Percentiles rank a stretch among this genome's conserved stretches.
Conservation (phyloP, 2,797 vertebrate genomes). For the Antrozous pallidus region DNA sequence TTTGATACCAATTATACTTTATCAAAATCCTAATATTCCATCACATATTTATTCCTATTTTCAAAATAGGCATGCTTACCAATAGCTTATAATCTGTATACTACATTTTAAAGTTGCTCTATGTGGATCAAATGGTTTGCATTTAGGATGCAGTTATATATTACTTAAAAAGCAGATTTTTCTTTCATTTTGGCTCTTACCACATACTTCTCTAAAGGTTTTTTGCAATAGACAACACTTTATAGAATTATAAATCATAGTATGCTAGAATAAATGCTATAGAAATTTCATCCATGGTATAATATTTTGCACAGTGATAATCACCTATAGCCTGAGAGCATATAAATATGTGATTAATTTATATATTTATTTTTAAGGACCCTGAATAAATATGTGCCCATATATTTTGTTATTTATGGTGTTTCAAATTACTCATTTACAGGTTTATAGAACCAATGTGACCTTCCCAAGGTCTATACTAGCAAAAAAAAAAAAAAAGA, state of each 20-base stretch:
- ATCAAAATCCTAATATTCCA: conserved; percentile 48
- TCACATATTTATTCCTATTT: conserved; percentile 13
- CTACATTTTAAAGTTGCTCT: conserved; percentile 28
- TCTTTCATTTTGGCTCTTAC: conserved; percentile 53
- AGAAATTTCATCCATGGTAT: conserved; percentile 42
- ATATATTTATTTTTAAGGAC: conserved; percentile 53
- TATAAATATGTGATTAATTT: conserved; percentile 55
- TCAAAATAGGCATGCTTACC: neutral
- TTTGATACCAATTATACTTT: conserved; percentile 50
- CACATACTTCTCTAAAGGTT: conserved; percentile 28
- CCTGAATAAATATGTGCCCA: conserved; percentile 20
- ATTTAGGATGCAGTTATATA: conserved; percentile 62
- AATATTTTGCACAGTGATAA: conserved; percentile 50
- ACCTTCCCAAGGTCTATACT: conserved; percentile 58
- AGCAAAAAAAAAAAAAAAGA: conserved; percentile 1
- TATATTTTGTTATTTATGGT: conserved; percentile 57
- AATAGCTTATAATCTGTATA: conserved; percentile 5
- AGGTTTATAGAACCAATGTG: conserved; percentile 43
- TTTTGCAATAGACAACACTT: conserved; percentile 52
- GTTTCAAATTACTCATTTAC: conserved; percentile 55
- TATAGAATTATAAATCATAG: conserved; percentile 45
- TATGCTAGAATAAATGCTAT: conserved; percentile 30
- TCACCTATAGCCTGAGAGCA: conserved; percentile 21
- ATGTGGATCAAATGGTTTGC: conserved; percentile 55
- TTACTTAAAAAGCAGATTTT: conserved; percentile 65